Evolutionary conservation across 2,113 vertebrate genomes (phyloP).

Genomic region (Cyphomyrus plagiostoma): DNA sequence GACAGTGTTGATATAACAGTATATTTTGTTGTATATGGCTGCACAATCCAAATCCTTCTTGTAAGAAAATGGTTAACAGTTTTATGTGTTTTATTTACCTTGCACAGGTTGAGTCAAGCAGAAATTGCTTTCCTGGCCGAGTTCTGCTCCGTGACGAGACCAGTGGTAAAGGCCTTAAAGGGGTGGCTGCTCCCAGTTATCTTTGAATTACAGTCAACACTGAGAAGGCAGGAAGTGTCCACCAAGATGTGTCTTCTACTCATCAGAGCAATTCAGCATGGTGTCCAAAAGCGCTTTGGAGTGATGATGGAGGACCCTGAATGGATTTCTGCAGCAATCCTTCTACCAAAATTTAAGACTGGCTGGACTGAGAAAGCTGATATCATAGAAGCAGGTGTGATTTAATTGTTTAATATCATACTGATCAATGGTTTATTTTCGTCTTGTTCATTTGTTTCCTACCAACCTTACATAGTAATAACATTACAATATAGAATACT

Average conservation of each 20-base stretch:
- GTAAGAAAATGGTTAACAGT: too few relatives aligned
- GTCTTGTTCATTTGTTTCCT: not conserved
- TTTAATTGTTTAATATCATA: not conserved
- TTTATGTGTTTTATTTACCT: too few relatives aligned
- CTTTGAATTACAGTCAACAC: not conserved
- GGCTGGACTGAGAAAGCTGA: conserved; percentile 17
- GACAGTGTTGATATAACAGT: too few relatives aligned
- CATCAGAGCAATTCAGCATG: conserved; percentile 19
- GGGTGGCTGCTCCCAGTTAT: not conserved
- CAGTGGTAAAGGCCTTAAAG: not conserved
- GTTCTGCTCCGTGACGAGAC: too few relatives aligned
- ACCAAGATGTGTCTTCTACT: not conserved
- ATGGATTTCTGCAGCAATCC: conserved; percentile 16
- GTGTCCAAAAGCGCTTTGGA: conserved; percentile 17
- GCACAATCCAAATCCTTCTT: too few relatives aligned
- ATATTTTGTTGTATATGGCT: too few relatives aligned
- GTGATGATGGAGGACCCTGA: conserved; percentile 23
- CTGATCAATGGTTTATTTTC: not conserved
- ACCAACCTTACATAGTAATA: too few relatives aligned
- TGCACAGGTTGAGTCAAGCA: too few relatives aligned
- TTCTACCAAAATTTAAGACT: conserved; percentile 8
- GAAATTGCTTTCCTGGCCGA: too few relatives aligned
- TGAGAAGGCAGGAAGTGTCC: not conserved
- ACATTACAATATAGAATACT: too few relatives aligned
- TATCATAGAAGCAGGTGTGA: conserved; percentile 11